These are phyloP conservation scores for Neolamprologus devosi DNA, from an alignment of 2,113 vertebrate genomes.

Conservation along the genomic window DNA sequence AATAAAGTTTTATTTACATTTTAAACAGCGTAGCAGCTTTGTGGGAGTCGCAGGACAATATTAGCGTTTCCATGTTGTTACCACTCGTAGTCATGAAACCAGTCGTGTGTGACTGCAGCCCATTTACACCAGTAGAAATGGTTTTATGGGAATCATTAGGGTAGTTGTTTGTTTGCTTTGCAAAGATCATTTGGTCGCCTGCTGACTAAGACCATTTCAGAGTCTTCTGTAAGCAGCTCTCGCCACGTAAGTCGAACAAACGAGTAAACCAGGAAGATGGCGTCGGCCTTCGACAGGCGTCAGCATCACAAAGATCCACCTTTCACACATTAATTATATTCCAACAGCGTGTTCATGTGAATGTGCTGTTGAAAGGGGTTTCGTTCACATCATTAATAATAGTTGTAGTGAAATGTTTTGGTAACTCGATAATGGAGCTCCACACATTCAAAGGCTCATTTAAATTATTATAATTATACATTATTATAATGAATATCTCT, in stretches of 20 bases:
- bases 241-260: conserved; percentile 16
- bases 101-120: background rate
- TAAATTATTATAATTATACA: background rate
- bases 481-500: background rate
- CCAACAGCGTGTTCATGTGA: background rate
- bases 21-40: background rate
- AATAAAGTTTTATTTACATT: background rate
- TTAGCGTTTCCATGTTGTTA: background rate
- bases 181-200: conserved; percentile 8
- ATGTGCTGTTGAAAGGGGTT: background rate
- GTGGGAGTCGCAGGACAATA: background rate
- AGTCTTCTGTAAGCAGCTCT: conserved; percentile 7
- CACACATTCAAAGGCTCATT: background rate
- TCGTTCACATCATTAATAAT: background rate
- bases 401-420: background rate
- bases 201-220: conserved; percentile 37
- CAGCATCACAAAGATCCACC: background rate
- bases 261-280: background rate
- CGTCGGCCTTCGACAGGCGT: background rate
- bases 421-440: background rate
- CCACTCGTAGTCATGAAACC: background rate
- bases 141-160: conserved; percentile 49
- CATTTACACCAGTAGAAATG: conserved; percentile 11
- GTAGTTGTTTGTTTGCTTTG: conserved; percentile 30
- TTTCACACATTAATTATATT: background rate